Base-by-base conservation (phyloP, 2,888 invertebrate species). In the Lepetodrilus schrolli region DNA sequence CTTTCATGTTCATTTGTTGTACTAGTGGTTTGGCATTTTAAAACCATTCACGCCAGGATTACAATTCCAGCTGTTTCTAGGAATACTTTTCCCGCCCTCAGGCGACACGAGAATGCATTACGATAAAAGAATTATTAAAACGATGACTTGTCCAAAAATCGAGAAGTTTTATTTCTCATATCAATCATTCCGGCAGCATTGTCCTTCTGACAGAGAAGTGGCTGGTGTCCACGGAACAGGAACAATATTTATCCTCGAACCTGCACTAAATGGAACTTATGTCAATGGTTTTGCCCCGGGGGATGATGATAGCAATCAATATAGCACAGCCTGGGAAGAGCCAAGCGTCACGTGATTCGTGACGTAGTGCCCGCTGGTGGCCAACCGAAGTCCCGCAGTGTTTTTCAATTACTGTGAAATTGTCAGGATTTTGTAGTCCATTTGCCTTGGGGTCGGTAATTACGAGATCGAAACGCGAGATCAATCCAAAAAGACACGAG, bases 391-490 rank as follows among this genome's bases (percentile, higher is more conserved):
- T 68, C 68, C 68, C 68, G 68, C 68, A 26, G 68, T 68, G 68
- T 68, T 68, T 68, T 68, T 68, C 68, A 68, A 68, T 68, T 68
- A 68, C 43, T 47, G 68, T 68, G 68, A 68, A 68, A 68, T 68
- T 68, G 68, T 68, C 68, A 68, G 68, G 43, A 68, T 68, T 47
- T 68, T 47, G 68, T 26, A 21, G n/a, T 43, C 68, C 68, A 68
- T 68, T 68, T 68, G 68, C 68, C 68, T 68, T 38, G 43, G 26
- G 68, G 21, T 26, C 47, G 68, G 43, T 68, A 38, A 68, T 68
- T 68, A 68, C 47, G n/a, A 26, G 30, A 68, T 68, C 68, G 68
- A 68, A 68, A 30, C 58, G 47, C 23, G 13, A 43, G 43, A 26
- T 43, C 68, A 38, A 68, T 43, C 43, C 26, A 23, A 43, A 47